phyloP scores from a whole-genome alignment of 2,113 vertebrate genomes.

The Mormyrus iriodes region DNA sequence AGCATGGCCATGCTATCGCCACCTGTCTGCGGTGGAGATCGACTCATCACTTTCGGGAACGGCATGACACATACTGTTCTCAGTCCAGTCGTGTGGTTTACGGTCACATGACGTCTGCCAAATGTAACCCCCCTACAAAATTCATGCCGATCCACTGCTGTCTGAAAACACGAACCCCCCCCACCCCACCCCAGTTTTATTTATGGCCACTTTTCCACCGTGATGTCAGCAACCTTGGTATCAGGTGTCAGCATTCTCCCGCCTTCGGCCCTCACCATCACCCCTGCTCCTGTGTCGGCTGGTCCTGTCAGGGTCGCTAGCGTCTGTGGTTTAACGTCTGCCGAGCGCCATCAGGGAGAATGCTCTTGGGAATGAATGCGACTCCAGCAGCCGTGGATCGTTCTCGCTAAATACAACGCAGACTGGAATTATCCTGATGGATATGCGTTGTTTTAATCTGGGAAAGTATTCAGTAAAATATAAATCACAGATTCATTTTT shows the following conservation, averaged over 20 bases:
- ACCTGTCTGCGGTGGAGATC: conserved; percentile 31
- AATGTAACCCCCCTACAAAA: conserved; percentile 40
- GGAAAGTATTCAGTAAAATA: conserved; percentile 63
- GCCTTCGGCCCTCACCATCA: background rate
- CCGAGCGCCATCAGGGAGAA: conserved; percentile 47
- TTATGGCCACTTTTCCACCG: conserved; percentile 43
- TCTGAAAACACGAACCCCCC: conserved; percentile 49
- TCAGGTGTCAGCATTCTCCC: conserved; percentile 21
- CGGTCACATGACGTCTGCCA: conserved; percentile 50
- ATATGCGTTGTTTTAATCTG: conserved; percentile 55
- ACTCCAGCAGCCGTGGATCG: conserved; percentile 59
- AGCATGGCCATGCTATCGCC: background rate
- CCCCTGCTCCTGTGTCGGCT: background rate
- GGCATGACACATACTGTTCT: conserved; percentile 46
- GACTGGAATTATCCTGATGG: conserved; percentile 51
- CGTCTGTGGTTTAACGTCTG: background rate
- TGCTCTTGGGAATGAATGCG: conserved; percentile 54
- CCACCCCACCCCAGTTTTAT: conserved; percentile 59
- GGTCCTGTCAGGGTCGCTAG: background rate
- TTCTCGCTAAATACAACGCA: conserved; percentile 60
- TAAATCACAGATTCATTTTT: conserved; percentile 60
- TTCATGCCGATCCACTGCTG: conserved; percentile 21
- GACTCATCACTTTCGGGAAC: conserved; percentile 63
- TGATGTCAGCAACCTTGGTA: conserved; percentile 50
- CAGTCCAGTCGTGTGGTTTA: conserved; percentile 40